These are phyloP conservation scores for Macrotrachela quadricornifera DNA, from an alignment of 1,140 invertebrate species.

Conservation along the genomic window DNA sequence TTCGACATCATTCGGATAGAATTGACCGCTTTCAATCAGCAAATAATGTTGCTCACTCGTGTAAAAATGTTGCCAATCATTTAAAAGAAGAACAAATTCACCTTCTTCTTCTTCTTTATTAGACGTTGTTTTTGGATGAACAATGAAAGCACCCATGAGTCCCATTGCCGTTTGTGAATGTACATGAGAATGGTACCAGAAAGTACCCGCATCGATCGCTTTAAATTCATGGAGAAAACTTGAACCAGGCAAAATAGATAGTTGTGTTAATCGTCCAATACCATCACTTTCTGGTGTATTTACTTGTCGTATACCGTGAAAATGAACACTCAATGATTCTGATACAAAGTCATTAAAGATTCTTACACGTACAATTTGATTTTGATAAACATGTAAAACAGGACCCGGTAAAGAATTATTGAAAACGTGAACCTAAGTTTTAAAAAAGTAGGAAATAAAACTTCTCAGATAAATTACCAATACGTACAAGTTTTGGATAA, in stretches of 20 bases:
- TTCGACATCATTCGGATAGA: too few species aligned
- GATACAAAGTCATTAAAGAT: slow-evolving; percentile 57
- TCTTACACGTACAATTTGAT: slow-evolving; percentile 59
- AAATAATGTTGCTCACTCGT: too few species aligned
- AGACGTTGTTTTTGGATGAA: too few species aligned
- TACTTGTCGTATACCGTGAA: slow-evolving; percentile 58
- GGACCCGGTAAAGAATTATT: slow-evolving; percentile 20
- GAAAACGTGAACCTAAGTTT: background rate
- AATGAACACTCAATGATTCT: slow-evolving; percentile 59
- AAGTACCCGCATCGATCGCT: slow-evolving; percentile 16
- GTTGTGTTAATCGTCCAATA: slow-evolving; percentile 67
- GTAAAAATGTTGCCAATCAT: too few species aligned
- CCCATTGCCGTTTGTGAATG: too few species aligned
- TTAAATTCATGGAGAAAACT: slow-evolving; percentile 56
- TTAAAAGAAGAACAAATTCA: too few species aligned
- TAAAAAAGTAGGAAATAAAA: too few species aligned
- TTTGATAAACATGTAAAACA: slow-evolving; percentile 48
- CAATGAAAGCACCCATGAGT: too few species aligned
- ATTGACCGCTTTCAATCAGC: too few species aligned
- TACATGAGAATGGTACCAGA: slow-evolving; percentile 17
- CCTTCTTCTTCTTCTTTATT: too few species aligned
- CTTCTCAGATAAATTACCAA: too few species aligned
- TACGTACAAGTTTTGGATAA: too few species aligned
- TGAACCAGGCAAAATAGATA: slow-evolving; percentile 58
- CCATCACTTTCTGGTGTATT: slow-evolving; percentile 68